Percentiles rank a stretch among this genome's conserved stretches.
Evolutionary conservation across 2,888 invertebrate genomes (phyloP).

Genomic region (Nymphalis polychloros): DNA sequence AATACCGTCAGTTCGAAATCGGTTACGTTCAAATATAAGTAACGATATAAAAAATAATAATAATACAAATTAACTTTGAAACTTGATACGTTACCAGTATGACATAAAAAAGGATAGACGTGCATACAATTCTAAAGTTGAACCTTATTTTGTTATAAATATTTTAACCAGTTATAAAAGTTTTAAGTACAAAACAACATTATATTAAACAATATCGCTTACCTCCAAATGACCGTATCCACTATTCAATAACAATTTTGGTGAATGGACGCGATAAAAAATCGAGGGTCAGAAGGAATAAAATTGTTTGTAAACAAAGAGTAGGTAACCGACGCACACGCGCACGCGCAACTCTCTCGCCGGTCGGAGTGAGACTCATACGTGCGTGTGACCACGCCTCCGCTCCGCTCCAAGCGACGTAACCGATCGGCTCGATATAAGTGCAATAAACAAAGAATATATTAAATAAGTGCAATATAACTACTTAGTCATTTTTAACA

Average conservation of each 20-base stretch:
- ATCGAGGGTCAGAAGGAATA: constrained; percentile 16
- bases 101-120: neutral
- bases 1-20: no score
- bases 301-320: constrained; percentile 55
- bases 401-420: constrained; percentile 5
- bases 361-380: constrained; percentile 26
- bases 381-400: constrained; percentile 28
- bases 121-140: neutral
- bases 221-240: constrained; percentile 17
- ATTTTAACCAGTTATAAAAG: neutral
- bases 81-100: neutral
- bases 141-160: constrained; percentile 1
- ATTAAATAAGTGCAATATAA: neutral
- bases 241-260: constrained; percentile 13
- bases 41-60: neutral
- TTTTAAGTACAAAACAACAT: neutral
- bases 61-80: neutral
- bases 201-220: constrained; percentile 1
- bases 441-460: neutral
- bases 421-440: neutral
- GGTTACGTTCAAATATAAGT: no score
- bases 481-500: no score
- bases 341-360: constrained; percentile 42
- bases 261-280: constrained; percentile 24
- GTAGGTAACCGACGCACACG: constrained; percentile 22